A percentile compares a stretch with the other conserved stretches of the same genome.
Conservation (phyloP, 2,888 invertebrate species). For the Drosophila trichaetosa region DNA sequence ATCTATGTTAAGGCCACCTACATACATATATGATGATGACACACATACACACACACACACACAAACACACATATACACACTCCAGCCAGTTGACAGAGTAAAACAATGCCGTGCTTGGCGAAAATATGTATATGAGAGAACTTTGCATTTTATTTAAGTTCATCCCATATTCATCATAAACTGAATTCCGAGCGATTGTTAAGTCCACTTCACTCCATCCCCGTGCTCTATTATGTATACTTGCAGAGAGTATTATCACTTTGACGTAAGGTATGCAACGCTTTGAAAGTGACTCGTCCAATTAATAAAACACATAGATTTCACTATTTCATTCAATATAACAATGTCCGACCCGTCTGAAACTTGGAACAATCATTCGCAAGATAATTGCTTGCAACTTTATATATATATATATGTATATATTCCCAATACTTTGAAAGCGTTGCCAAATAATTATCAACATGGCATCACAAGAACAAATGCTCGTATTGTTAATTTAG, state of each 20-base stretch:
- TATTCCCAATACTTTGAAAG: neutral
- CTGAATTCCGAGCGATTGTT: neutral
- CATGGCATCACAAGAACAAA: neutral
- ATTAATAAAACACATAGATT: neutral
- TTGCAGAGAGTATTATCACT: neutral
- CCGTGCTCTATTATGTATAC: neutral
- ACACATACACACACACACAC: neutral
- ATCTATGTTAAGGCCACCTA: constrained; percentile 58
- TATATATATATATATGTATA: neutral
- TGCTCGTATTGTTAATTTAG: neutral
- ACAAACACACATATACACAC: neutral
- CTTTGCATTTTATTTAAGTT: constrained; percentile 15
- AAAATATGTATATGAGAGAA: constrained; percentile 19
- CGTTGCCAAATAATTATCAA: neutral
- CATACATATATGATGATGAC: constrained; percentile 15
- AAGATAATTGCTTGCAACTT: neutral
- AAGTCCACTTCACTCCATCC: neutral
- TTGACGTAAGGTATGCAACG: neutral
- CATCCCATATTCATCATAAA: constrained; percentile 16
- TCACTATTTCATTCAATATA: neutral
- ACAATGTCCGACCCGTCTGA: neutral
- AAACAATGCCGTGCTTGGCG: constrained; percentile 22
- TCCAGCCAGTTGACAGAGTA: constrained; percentile 25
- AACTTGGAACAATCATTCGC: neutral
- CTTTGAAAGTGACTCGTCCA: neutral